Conservation (phyloP, 1,140 invertebrate genomes). For the Hypsibius dujardini region DNA sequence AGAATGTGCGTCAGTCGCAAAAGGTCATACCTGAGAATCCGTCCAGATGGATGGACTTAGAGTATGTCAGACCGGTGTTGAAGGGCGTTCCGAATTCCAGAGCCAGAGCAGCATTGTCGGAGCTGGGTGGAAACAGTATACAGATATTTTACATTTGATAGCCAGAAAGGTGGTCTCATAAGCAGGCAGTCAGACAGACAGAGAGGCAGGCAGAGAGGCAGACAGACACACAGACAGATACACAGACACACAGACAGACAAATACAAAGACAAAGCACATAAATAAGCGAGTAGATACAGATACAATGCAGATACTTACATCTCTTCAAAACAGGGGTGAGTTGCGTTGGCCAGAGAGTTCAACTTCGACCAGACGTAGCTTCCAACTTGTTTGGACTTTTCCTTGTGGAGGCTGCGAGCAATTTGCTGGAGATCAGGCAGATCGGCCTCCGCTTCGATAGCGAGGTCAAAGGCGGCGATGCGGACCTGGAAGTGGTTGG, state of each 20-base stretch:
- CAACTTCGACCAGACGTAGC: slow-evolving; percentile 10
- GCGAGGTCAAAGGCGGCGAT: slow-evolving; percentile 8
- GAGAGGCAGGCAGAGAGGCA: too few species aligned
- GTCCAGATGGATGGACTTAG: background rate
- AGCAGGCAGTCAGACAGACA: too few species aligned
- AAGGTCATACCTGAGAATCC: background rate
- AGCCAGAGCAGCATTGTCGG: background rate
- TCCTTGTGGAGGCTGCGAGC: slow-evolving; percentile 7
- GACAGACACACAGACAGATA: too few species aligned
- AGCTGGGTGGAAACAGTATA: background rate
- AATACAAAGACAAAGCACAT: too few species aligned
- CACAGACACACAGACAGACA: too few species aligned
- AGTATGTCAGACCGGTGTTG: background rate
- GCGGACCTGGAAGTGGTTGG: slow-evolving; percentile 12
- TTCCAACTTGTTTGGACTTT: slow-evolving; percentile 13
- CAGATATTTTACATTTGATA: too few species aligned
- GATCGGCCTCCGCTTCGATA: background rate
- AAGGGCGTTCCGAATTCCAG: background rate
- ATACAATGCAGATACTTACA: background rate
- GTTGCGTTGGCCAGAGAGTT: slow-evolving; percentile 13
- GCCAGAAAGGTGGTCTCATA: too few species aligned
- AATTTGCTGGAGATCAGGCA: slow-evolving; percentile 3
- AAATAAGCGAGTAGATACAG: too few species aligned
- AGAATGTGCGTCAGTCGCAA: too few species aligned
- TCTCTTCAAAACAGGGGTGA: background rate